A percentile compares a stretch with the other conserved stretches of the same genome.
Evolutionary conservation across 1,140 invertebrate species (phyloP).

Genomic region (Brachionus rotundiformis): DNA sequence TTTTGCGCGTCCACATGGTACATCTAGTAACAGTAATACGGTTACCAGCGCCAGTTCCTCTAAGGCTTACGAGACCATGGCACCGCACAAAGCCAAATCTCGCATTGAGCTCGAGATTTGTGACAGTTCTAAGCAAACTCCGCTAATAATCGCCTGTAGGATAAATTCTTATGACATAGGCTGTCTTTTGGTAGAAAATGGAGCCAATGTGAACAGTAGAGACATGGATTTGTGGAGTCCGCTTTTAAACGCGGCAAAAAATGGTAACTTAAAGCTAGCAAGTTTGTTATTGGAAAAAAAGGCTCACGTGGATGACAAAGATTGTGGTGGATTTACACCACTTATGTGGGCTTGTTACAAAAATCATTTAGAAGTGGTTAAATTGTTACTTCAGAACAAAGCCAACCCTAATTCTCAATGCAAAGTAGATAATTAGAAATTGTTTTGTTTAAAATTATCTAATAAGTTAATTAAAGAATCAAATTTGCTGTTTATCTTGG

Average conservation of each 20-base stretch:
- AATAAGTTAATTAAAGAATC: conserved; percentile 70
- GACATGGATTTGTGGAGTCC: conserved; percentile 92
- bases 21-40: conserved; percentile 29
- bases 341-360: conserved; percentile 97
- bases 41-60: not conserved
- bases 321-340: conserved; percentile 93
- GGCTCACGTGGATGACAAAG: conserved; percentile 82
- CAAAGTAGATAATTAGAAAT: no score
- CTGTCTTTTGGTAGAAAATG: conserved; percentile 77
- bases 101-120: not conserved
- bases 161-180: conserved; percentile 79
- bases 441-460: no score
- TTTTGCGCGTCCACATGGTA: conserved; percentile 4
- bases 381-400: conserved; percentile 78
- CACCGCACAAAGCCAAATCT: not conserved
- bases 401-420: conserved; percentile 93
- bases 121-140: conserved; percentile 81
- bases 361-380: conserved; percentile 77
- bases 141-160: conserved; percentile 81
- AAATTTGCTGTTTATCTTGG: conserved; percentile 89
- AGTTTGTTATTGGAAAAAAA: conserved; percentile 81
- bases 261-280: conserved; percentile 80
- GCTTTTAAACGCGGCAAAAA: conserved; percentile 82
- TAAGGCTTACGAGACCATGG: not conserved
- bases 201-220: conserved; percentile 84